Evolutionary conservation across 2,797 vertebrate species (phyloP).

Genomic region (Dallia pectoralis): DNA sequence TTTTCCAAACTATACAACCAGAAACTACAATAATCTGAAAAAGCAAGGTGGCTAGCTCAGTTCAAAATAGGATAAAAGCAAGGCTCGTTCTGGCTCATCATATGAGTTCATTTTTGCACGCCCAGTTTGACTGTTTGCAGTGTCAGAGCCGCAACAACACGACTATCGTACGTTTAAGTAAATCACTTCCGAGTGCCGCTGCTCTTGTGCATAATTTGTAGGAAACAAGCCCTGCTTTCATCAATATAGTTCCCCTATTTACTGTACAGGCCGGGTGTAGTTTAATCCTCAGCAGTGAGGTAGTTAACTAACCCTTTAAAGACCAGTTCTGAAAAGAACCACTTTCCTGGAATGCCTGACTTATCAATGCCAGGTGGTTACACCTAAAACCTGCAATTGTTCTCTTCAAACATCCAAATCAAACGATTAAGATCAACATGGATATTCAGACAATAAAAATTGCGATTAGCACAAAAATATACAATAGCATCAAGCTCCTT

Average conservation of each 20-base stretch:
- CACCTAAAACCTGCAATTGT: constrained; percentile 94
- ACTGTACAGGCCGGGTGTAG: constrained; percentile 99
- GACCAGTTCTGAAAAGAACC: constrained; percentile 99
- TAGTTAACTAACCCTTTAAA: constrained; percentile 99
- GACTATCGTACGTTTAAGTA: constrained; percentile 99
- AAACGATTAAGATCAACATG: constrained; percentile 81
- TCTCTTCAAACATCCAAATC: constrained; percentile 80
- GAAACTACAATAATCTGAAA: constrained; percentile 99
- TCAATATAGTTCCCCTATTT: constrained; percentile 99
- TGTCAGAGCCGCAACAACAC: constrained; percentile 93
- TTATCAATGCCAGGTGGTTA: constrained; percentile 99
- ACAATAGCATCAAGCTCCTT: constrained; percentile 85
- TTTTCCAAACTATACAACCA: constrained; percentile 99
- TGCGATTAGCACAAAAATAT: constrained; percentile 84
- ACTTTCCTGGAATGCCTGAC: constrained; percentile 99
- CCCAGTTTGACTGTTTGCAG: constrained; percentile 91
- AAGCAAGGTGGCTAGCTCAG: constrained; percentile 99
- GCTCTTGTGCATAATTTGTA: constrained; percentile 97
- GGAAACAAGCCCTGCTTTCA: constrained; percentile 99
- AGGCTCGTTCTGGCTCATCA: constrained; percentile 97
- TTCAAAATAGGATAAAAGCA: constrained; percentile 99
- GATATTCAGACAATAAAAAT: constrained; percentile 82
- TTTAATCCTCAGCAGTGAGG: constrained; percentile 99
- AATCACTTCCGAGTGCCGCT: constrained; percentile 83
- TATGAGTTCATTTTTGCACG: constrained; percentile 92